phyloP scores from a whole-genome alignment of 2,113 vertebrate species.

The Halcyon malimbica region DNA sequence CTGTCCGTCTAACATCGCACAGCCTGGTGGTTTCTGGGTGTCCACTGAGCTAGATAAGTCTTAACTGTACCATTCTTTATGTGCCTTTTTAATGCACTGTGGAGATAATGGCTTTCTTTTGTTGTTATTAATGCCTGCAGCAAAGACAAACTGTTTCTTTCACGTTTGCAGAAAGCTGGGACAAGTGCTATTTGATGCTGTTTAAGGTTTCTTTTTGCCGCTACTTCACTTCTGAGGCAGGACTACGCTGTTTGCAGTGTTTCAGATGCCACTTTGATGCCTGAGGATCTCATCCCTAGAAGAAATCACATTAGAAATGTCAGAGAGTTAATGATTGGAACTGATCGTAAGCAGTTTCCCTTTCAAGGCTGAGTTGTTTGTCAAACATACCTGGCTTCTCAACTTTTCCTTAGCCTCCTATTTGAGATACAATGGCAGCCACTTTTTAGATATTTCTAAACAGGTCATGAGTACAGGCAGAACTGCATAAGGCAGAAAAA shows the following conservation, averaged over 20 bases:
- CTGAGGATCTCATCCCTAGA: background rate
- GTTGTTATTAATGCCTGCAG: background rate
- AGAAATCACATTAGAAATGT: background rate
- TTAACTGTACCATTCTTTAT: background rate
- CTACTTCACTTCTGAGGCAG: background rate
- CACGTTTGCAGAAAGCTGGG: rapidly evolving
- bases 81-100: background rate
- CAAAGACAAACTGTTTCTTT: background rate
- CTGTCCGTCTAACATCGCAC: background rate
- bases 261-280: background rate
- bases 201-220: background rate
- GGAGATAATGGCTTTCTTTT: background rate
- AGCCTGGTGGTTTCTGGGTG: background rate
- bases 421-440: background rate
- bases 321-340: background rate
- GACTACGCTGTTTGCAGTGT: background rate
- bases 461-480: background rate
- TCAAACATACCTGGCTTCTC: background rate
- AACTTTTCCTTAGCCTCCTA: background rate
- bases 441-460: background rate
- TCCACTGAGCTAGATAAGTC: background rate
- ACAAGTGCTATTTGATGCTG: background rate
- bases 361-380: background rate
- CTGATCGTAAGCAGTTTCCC: background rate
- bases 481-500: background rate